Evolutionary conservation across 2,888 invertebrate species (phyloP), one percentile per base, ranked within the genome.

Genomic region (Ganaspis brasiliensis): DNA sequence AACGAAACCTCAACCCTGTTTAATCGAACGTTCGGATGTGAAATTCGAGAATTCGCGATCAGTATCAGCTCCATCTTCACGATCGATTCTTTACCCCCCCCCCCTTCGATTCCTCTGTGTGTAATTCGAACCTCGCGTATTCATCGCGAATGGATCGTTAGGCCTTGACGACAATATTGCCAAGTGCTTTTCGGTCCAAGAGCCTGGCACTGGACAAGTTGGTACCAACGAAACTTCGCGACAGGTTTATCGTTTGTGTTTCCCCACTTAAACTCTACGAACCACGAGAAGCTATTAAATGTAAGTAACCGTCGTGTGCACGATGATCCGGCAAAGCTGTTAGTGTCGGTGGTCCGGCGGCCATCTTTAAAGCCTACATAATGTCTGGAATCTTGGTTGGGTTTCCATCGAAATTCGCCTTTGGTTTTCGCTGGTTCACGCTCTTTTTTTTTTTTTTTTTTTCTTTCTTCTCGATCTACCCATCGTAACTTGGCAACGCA

Each of bases 401-500:
- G 14, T 57, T 57, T 57, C 26, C 57, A 57, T 57, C 57, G 26
- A 26, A 57, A 57, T 57, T 57, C 26, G 9, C 57, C 57, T 26
- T 57, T n/a, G n/a, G n/a, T n/a, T n/a, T n/a, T n/a, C n/a, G n/a
- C n/a, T n/a, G n/a, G n/a, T 31, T 31, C 6, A 4, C 31, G 31
- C 31, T 31, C 31, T 6, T 31, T 31, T 31, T 31, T 31, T 31
- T 31, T 6, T 31, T 31, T 2, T 31, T 6, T 31, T 31, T 31
- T 31, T 31, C 31, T 4, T 31, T 31, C 2, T 31, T 31, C 31
- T 31, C 31, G 31, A 31, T 31, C 31, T 31, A 16, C 8, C 45
- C 21, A n/a, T 67, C 67, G 67, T 67, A 67, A 67, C 40, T 67
- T 67, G 40, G 19, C 67, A 21, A 67, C 67, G 67, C 67, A 67